These are phyloP conservation scores for Drosophila varians DNA, from an alignment of 1,140 invertebrate species.

Conservation along the genomic window DNA sequence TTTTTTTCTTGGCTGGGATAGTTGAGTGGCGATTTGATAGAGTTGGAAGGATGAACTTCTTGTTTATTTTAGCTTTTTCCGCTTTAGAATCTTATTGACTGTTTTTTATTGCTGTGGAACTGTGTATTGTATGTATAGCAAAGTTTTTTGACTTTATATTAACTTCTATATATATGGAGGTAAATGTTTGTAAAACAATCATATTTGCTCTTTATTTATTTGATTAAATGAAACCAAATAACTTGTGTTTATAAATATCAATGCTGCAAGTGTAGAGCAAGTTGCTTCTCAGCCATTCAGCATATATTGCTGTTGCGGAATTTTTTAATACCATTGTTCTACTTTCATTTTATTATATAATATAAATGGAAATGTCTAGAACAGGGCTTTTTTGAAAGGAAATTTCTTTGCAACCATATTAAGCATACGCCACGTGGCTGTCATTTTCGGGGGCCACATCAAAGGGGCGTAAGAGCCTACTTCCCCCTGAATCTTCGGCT, in stretches of 20 bases:
- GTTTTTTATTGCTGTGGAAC: background rate
- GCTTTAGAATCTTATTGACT: background rate
- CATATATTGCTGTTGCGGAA: too few species aligned
- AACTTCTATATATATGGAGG: background rate
- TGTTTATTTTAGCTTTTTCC: slow-evolving; percentile 10
- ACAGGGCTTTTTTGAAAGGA: background rate
- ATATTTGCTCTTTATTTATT: background rate
- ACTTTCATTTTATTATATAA: background rate
- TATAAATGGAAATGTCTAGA: background rate
- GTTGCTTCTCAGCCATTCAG: too few species aligned
- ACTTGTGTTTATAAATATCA: background rate
- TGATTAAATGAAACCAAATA: too few species aligned
- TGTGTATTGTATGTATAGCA: background rate
- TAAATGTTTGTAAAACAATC: background rate
- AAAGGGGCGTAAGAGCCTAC: slow-evolving; percentile 20
- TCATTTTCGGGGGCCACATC: slow-evolving; percentile 19
- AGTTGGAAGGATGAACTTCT: background rate
- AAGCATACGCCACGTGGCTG: slow-evolving; percentile 40
- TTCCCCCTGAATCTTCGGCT: slow-evolving; percentile 4
- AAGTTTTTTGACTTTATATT: background rate
- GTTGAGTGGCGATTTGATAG: slow-evolving; percentile 6
- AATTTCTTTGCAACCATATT: background rate
- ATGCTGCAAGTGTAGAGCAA: too few species aligned
- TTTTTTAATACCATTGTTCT: background rate
- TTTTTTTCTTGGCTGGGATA: slow-evolving; percentile 15